phyloP scores from a whole-genome alignment of 92 coral and sea anemone genomes.

The Parazoanthus atlanticus region DNA sequence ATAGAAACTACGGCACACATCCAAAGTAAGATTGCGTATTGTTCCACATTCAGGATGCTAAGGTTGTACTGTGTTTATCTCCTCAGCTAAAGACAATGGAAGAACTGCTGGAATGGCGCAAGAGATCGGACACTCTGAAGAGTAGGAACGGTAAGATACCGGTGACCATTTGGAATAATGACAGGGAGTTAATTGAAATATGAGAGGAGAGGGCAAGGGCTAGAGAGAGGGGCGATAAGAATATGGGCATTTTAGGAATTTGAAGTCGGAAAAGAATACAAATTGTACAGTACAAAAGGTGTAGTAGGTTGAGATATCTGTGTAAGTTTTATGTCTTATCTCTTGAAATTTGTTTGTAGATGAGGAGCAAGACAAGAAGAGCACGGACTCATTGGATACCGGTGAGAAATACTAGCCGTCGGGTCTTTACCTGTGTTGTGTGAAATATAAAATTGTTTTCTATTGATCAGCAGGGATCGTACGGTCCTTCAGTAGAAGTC shows the following conservation, averaged over 20 bases:
- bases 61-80: not conserved
- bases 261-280: too few species aligned
- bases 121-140: constrained; percentile 18
- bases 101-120: constrained; percentile 51
- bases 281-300: too few species aligned
- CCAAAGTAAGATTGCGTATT: not conserved
- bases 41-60: not conserved
- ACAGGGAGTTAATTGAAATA: not conserved
- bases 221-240: too few species aligned
- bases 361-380: constrained; percentile 31
- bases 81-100: constrained; percentile 55
- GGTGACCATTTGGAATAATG: not conserved
- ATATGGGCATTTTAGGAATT: too few species aligned
- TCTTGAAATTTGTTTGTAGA: not conserved
- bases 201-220: too few species aligned
- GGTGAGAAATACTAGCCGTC: constrained; percentile 5
- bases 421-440: not conserved
- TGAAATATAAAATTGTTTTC: too few species aligned
- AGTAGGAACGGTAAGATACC: constrained; percentile 25
- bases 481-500: too few species aligned
- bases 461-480: too few species aligned
- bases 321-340: not conserved
- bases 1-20: not conserved
- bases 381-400: constrained; percentile 29
- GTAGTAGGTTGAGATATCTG: too few species aligned